Evolutionary conservation across 1,140 invertebrate genomes (phyloP).

Genomic region (Drosophila orosa): DNA sequence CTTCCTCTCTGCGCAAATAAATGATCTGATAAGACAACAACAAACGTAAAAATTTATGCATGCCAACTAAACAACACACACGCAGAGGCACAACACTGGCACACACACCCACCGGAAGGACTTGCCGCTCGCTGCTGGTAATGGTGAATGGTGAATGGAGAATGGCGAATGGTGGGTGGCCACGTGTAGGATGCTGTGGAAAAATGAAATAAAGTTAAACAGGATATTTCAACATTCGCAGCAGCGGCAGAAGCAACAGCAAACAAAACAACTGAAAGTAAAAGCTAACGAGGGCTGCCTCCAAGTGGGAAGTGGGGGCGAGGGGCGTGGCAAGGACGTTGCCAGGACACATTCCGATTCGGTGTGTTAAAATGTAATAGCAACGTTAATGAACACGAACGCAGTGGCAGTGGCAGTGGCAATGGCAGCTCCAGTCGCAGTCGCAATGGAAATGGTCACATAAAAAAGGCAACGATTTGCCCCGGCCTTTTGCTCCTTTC

Average conservation of each 20-base stretch:
- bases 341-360: conserved; percentile 78
- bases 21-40: conserved; percentile 83
- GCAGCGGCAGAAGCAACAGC: conserved; percentile 43
- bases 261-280: conserved; percentile 77
- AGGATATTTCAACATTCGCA: conserved; percentile 78
- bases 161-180: conserved; percentile 36
- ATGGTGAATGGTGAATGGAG: conserved; percentile 29
- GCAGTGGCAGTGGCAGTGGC: conserved; percentile 62
- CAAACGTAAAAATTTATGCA: conserved; percentile 82
- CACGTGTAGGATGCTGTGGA: conserved; percentile 80
- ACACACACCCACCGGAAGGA: conserved; percentile 15
- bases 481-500: conserved; percentile 48
- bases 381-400: conserved; percentile 82
- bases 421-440: conserved; percentile 52
- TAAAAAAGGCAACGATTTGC: conserved; percentile 67
- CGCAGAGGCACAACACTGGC: conserved; percentile 10
- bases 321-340: conserved; percentile 58
- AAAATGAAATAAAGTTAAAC: conserved; percentile 83
- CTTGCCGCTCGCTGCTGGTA: conserved; percentile 2
- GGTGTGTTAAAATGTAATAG: conserved; percentile 82
- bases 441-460: conserved; percentile 75
- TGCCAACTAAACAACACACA: conserved; percentile 74
- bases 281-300: conserved; percentile 51
- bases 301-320: neutral
- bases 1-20: conserved; percentile 54